Base-by-base conservation (phyloP, 2,113 vertebrate genomes). In the Gallinago media region DNA sequence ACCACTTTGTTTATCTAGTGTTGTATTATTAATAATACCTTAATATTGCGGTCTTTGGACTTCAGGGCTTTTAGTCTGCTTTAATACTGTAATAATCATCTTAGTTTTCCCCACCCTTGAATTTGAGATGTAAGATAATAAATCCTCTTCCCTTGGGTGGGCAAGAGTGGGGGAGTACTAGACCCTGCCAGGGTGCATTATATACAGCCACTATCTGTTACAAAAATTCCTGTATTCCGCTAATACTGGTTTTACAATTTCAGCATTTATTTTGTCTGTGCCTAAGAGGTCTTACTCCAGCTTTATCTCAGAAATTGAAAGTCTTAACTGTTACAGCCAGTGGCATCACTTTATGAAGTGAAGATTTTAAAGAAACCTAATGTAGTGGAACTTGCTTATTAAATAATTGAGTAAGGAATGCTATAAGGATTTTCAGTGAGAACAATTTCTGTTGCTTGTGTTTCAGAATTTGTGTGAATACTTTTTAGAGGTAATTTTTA, bases 1-100 rank as follows among this genome's bases (percentile, higher is more conserved):
- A 68, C 5, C 27, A 16, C 38, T 74, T 68, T 50, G 20, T 68
- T 75, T 52, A 14, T 83, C 16, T 73, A 11, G 15, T 0, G 0
- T 27, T 67, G 23, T 85, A 17, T 63, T 90, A 26, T 54, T 71
- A 78, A 56, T 71, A 78, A 56, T 79, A 38, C 6, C 23, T 72
- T 50, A 80, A 29, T 44, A 16, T 32, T 44, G 34, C 34, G 15
- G 59, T 72, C 61, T 52, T 77, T 47, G 32, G 9, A 61, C 34
- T 86, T 77, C 0, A 8, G 46, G 65, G 21, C 16, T 67, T 91
- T 86, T 46, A 65, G 18, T 75, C 14, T 67, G 18, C 27, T 92
- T 72, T 76, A 65, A 20, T 59, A 27, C 12, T 75, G 7, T 9
- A 77, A 17, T 47, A 89, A n/a, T 29, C 0, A 2, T 14, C 6